Percentiles rank a stretch among this genome's conserved stretches.
phyloP scores from a whole-genome alignment of 2,888 invertebrate genomes.

The Phyllotreta striolata region DNA sequence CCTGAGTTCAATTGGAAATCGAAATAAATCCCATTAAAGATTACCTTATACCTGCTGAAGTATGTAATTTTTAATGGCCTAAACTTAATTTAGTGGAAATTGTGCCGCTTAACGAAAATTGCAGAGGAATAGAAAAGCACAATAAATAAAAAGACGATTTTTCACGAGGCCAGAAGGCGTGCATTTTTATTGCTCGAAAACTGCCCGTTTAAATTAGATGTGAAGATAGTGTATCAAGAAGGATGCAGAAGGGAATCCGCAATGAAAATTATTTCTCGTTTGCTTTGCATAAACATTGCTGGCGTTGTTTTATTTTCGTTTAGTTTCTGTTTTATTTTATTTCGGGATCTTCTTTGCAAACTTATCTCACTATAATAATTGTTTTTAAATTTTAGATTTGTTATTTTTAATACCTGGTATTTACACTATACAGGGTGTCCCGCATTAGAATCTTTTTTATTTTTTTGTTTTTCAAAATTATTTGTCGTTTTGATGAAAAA shows the following conservation, averaged over 20 bases:
- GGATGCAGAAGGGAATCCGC: slow-evolving; percentile 53
- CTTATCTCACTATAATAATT: no score
- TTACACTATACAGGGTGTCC: no score
- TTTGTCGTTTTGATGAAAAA: no score
- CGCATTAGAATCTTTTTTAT: no score
- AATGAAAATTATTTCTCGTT: slow-evolving; percentile 54
- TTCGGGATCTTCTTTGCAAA: no score
- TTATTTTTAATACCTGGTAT: no score
- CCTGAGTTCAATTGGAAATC: no score
- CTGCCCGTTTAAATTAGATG: slow-evolving; percentile 63
- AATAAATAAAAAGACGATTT: slow-evolving; percentile 63
- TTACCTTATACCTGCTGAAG: background rate
- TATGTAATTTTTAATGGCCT: background rate
- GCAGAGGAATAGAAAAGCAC: slow-evolving; percentile 46
- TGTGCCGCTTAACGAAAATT: slow-evolving; percentile 42
- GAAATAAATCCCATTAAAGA: background rate
- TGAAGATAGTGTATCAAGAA: slow-evolving; percentile 60
- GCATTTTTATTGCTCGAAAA: slow-evolving; percentile 64
- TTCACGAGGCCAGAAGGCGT: slow-evolving; percentile 63
- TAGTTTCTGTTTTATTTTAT: background rate
- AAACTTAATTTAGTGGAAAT: slow-evolving; percentile 1
- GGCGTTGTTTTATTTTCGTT: slow-evolving; percentile 29
- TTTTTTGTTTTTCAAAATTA: no score
- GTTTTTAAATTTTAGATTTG: no score
- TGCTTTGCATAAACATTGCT: slow-evolving; percentile 52